phyloP scores from a whole-genome alignment of 37 sponge, comb jelly and placozoan genomes.

The Dysidea cf. avara region DNA sequence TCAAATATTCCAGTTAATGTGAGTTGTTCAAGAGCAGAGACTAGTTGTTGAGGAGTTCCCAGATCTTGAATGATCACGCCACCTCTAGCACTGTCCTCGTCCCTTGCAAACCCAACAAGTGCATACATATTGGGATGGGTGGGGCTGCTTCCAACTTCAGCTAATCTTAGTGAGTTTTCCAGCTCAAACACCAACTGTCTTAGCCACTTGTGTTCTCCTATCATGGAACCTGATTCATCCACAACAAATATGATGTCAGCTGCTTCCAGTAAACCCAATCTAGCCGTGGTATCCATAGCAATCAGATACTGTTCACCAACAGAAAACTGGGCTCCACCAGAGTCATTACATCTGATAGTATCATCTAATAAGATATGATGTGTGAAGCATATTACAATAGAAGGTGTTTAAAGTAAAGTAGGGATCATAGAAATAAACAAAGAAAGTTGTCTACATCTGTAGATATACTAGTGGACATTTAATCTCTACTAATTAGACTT shows the following conservation, averaged over 20 bases:
- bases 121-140: conserved; percentile 64
- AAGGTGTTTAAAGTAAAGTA: too few species aligned
- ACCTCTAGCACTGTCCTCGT: background rate
- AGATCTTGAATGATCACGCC: conserved; percentile 45
- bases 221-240: conserved; percentile 89
- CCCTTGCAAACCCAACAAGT: conserved; percentile 72
- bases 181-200: conserved; percentile 30
- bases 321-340: background rate
- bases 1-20: conserved; percentile 49
- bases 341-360: conserved; percentile 30
- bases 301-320: conserved; percentile 38
- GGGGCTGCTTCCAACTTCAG: conserved; percentile 52
- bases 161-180: conserved; percentile 30
- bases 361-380: conserved; percentile 11
- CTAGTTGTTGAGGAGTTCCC: conserved; percentile 18
- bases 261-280: conserved; percentile 36
- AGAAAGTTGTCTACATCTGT: too few species aligned
- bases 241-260: conserved; percentile 82
- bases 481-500: too few species aligned
- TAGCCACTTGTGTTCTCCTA: conserved; percentile 62
- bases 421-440: too few species aligned
- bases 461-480: too few species aligned
- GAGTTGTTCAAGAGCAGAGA: conserved; percentile 23
- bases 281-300: too few species aligned
- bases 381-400: too few species aligned